A percentile compares a stretch with the other conserved stretches of the same genome.
Evolutionary conservation across 2,797 vertebrate genomes (phyloP).

Genomic region (Zonotrichia albicollis): DNA sequence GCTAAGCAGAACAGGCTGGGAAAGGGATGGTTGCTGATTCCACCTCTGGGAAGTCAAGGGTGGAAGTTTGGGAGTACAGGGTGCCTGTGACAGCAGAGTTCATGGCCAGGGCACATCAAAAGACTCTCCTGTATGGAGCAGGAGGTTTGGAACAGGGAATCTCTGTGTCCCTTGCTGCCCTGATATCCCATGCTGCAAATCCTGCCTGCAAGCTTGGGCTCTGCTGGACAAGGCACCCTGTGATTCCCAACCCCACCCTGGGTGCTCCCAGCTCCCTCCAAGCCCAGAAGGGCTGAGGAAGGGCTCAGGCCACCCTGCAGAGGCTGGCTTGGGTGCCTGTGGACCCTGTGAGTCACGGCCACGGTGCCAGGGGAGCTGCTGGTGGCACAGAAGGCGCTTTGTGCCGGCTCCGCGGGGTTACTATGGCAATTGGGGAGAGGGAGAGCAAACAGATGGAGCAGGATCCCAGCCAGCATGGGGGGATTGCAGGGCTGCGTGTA

Average conservation of each 20-base stretch:
- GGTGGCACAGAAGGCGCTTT: slow-evolving; percentile 54
- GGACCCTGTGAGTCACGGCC: neutral
- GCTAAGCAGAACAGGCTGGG: neutral
- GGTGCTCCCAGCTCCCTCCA: neutral
- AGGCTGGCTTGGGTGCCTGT: neutral
- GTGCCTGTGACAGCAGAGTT: neutral
- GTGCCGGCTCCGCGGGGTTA: neutral
- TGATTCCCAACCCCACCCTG: neutral
- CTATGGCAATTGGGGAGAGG: slow-evolving; percentile 51
- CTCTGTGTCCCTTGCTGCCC: neutral
- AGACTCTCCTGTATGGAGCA: rapidly evolving
- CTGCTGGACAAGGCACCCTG: rapidly evolving
- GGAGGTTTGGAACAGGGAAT: neutral
- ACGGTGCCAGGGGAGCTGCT: neutral
- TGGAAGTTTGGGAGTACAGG: neutral
- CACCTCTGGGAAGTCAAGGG: neutral
- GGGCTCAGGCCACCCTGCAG: neutral
- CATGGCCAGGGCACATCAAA: rapidly evolving
- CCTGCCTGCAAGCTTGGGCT: neutral
- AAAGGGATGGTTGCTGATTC: neutral
- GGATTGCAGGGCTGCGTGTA: neutral
- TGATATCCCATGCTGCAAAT: neutral
- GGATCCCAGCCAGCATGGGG: neutral
- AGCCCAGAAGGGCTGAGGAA: neutral
- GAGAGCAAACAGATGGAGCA: slow-evolving; percentile 37